Base-by-base conservation (phyloP, 2,888 invertebrate genomes). In the Drosophila paucipuncta region DNA sequence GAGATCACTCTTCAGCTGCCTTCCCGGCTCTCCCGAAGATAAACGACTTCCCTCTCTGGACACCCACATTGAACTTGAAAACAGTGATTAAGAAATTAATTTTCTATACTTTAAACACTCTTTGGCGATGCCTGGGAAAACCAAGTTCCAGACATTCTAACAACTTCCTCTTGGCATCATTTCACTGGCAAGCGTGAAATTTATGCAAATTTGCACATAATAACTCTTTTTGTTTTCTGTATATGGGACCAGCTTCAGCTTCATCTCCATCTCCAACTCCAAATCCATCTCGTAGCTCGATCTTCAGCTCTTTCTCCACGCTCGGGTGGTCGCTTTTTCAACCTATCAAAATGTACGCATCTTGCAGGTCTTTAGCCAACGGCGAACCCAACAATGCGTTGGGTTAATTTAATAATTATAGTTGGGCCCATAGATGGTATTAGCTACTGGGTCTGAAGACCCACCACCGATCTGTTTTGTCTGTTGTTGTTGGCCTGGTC, bases 171-270 rank as follows among this genome's bases (percentile, higher is more conserved):
- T 63, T 39, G 43, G 70, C 69, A 74, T 67, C 71, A 75, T 76
- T 78, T 82, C 62, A 78, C 39, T 72, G 72, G 72, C 59, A 72
- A 73, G 87, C 89, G 85, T 90, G 63, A 85, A 89, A 90, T 89
- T 87, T 91, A 90, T 90, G 91, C 89, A 90, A 90, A 90, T 90
- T 85, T 79, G 57, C 61, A 79, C 64, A 89, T 90, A 91, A 90
- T 90, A 91, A 91, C 91, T 91, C 91, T 90, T 90, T 89, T 91
- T 89, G 85, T 86, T 68, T 73, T 74, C 76, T 72, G 78, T 76
- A 41, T 67, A 76, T 70, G 62, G 49, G 31, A 41, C 9, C 30
- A 13, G 30, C n/a, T 39, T 35, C 72, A 53, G 55, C 55, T 28
- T 7, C 49, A 37, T 6, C 37, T 7, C 0, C 35, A 62, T 13